phyloP scores from a whole-genome alignment of 2,888 invertebrate genomes.

The Hesperia comma region DNA sequence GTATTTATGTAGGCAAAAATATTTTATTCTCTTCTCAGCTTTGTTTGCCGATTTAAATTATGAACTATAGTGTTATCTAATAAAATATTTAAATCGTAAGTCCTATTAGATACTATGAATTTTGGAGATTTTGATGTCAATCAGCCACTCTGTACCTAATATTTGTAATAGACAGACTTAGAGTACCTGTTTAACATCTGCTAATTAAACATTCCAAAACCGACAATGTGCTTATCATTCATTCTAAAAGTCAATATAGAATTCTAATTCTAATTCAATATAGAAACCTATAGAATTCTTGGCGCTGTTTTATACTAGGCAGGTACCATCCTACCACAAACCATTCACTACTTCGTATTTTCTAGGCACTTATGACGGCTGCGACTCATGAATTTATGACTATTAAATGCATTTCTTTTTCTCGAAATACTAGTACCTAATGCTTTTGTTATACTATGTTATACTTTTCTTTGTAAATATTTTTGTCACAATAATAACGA shows the following conservation, averaged over 20 bases:
- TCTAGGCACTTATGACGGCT: conserved; percentile 13
- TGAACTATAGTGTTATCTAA: conserved; percentile 17
- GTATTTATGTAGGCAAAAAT: neutral
- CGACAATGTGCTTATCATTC: conserved; percentile 17
- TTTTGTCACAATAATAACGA: conserved; percentile 71
- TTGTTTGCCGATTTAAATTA: conserved; percentile 16
- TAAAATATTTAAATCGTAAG: conserved; percentile 14
- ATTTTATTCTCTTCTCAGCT: conserved; percentile 4
- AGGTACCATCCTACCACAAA: neutral
- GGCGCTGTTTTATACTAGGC: neutral
- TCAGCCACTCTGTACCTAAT: neutral
- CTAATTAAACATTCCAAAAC: conserved; percentile 30
- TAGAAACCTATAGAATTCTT: neutral
- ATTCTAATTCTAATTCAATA: too few species aligned
- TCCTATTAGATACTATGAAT: conserved; percentile 2
- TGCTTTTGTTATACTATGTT: conserved; percentile 76
- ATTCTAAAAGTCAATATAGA: conserved; percentile 14
- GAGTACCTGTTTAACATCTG: conserved; percentile 11
- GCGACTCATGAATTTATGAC: conserved; percentile 42
- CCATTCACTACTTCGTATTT: conserved; percentile 1
- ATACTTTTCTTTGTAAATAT: conserved; percentile 80
- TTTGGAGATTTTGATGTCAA: neutral
- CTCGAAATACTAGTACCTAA: conserved; percentile 53
- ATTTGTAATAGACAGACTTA: neutral
- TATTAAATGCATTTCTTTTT: conserved; percentile 71